Evolutionary conservation across 2,888 invertebrate species (phyloP).

Genomic region (Heliconius ethilla): DNA sequence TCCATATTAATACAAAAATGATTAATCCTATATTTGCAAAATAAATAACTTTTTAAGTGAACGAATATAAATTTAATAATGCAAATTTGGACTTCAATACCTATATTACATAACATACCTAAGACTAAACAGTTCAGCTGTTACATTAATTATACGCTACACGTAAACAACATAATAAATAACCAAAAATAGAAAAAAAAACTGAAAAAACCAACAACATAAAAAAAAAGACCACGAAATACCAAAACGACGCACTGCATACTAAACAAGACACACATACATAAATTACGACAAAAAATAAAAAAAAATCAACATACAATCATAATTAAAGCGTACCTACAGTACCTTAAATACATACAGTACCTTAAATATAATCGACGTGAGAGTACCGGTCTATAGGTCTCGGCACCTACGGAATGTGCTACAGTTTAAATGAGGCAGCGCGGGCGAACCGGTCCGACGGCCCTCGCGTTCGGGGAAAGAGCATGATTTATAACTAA

Average conservation of each 20-base stretch:
- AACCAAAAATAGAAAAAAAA: background rate
- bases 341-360: background rate
- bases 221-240: slow-evolving; percentile 4
- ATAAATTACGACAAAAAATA: background rate
- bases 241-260: slow-evolving; percentile 10
- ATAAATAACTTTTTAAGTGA: no score
- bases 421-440: slow-evolving; percentile 82
- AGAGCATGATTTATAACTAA: slow-evolving; percentile 78
- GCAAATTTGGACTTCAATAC: no score
- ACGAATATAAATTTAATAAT: no score
- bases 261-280: background rate
- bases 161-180: background rate
- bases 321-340: background rate
- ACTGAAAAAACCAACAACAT: background rate
- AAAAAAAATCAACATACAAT: slow-evolving; percentile 13
- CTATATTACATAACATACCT: background rate
- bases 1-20: no score
- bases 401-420: slow-evolving; percentile 71
- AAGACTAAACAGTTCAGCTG: background rate
- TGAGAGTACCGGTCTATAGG: slow-evolving; percentile 58
- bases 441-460: slow-evolving; percentile 75
- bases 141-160: background rate
- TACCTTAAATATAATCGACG: slow-evolving; percentile 15
- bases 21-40: no score
- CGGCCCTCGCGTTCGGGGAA: slow-evolving; percentile 68